Base-by-base conservation (phyloP, 2,113 vertebrate species). In the Acrocephalus arundinaceus region DNA sequence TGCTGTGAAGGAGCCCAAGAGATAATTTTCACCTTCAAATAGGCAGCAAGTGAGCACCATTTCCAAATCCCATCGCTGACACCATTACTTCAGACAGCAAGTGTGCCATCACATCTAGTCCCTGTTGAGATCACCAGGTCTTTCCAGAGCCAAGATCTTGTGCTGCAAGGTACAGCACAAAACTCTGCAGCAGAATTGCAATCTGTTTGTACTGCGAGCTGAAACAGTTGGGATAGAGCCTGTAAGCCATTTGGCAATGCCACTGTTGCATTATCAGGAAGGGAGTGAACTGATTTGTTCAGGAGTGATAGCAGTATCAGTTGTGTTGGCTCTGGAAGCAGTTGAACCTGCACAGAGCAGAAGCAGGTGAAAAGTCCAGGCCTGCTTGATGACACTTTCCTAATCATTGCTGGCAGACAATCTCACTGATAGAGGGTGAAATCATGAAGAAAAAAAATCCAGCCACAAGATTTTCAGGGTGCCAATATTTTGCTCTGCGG, bases 261-360 rank as follows among this genome's bases (percentile, higher is more conserved):
- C 58, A 25, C 59, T 87, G 55, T 83, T 87, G 62, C 62, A 13
- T 87, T 51, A 87, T 20, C 35, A 39, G 10, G n/a, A 39, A 72
- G 83, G 71, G 63, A 78, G 66, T 37, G 49, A 89, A 78, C n/a
- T 31, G 55, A 61, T 83, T 88, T 61, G n/a, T 52, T 82, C 37
- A 67, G 48, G 39, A 70, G 35, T 55, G 21, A 62, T 10, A 88
- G 39, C 23, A 51, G 0, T 80, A 71, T 88, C 72, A 79, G 66
- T 65, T 72, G 23, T 45, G 41, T 61, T 89, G 89, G 74, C 89
- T 89, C 84, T 73, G 74, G 74, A 91, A 96, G 93, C 66, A 61
- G 81, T 58, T 78, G 79, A 96, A 95, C 94, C 54, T 91, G 93
- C 54, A 85, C 66, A 45, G 61, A 82, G n/a, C 63, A 67, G 41